Evolutionary conservation across 2,797 vertebrate species (phyloP).

Genomic region (Oreochromis grahami): DNA sequence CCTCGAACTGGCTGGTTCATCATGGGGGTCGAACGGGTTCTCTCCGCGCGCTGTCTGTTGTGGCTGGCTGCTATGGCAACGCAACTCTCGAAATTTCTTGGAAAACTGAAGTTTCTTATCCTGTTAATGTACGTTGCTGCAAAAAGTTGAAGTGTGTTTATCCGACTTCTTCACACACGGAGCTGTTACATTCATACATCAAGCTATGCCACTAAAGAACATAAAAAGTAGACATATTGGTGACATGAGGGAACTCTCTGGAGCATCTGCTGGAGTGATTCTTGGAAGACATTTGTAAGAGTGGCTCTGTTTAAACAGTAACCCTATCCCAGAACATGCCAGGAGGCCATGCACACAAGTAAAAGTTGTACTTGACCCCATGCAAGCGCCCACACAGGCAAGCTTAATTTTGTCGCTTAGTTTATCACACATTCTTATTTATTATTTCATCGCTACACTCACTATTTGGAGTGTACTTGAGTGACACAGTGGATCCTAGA

Average conservation of each 20-base stretch:
- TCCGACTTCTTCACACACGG: neutral
- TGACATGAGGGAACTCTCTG: neutral
- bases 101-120: neutral
- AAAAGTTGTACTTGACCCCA: neutral
- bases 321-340: neutral
- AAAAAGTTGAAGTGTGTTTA: neutral
- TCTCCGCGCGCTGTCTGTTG: constrained; percentile 23
- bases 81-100: neutral
- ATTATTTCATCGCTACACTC: constrained; percentile 30
- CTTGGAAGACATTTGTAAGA: neutral
- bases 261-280: neutral
- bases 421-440: neutral
- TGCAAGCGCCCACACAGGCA: neutral
- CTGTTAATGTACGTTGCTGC: neutral
- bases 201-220: neutral
- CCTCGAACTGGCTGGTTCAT: constrained; percentile 59
- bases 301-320: neutral
- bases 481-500: constrained; percentile 36
- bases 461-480: constrained; percentile 27
- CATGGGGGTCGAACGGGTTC: neutral
- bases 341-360: neutral
- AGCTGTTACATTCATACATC: neutral
- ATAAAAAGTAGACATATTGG: neutral
- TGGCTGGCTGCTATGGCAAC: constrained; percentile 58
- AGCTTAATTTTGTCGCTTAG: neutral